Evolutionary conservation across 2,797 vertebrate species (phyloP).

Genomic region (Tympanoctomys barrerae): DNA sequence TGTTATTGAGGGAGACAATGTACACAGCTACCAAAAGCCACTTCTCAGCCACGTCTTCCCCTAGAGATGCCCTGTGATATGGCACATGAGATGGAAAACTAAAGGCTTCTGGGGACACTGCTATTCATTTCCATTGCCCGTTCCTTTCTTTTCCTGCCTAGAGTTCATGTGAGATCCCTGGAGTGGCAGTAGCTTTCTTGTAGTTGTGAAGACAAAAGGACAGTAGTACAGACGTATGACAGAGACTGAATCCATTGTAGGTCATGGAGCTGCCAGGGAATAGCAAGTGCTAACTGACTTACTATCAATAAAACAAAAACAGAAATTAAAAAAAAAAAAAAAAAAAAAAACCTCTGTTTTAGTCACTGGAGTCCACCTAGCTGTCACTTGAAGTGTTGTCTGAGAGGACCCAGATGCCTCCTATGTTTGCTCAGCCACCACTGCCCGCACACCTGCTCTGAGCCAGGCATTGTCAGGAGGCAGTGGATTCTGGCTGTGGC

Average conservation of each 20-base stretch:
- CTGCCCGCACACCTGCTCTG: neutral
- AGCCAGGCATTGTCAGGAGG: neutral
- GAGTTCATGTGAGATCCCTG: neutral
- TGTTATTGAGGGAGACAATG: neutral
- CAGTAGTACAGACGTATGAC: neutral
- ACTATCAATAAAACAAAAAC: neutral
- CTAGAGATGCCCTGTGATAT: neutral
- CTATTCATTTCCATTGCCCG: neutral
- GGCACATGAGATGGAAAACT: neutral
- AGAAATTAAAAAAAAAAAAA: too few relatives aligned
- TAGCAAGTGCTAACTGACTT: neutral
- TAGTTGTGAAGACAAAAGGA: neutral
- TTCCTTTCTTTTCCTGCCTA: neutral
- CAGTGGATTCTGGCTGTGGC: neutral
- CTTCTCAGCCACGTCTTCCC: neutral
- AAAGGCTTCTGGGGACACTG: neutral
- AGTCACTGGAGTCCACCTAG: neutral
- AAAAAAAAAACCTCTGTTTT: neutral
- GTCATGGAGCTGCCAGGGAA: neutral
- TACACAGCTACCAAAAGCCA: neutral
- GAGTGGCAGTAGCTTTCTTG: neutral
- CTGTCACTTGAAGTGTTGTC: neutral
- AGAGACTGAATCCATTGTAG: neutral
- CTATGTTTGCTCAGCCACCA: accelerated
- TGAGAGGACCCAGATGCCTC: too few relatives aligned